These are phyloP conservation scores for Watsonalla cultraria DNA, from an alignment of 2,888 invertebrate species.

Conservation along the genomic window DNA sequence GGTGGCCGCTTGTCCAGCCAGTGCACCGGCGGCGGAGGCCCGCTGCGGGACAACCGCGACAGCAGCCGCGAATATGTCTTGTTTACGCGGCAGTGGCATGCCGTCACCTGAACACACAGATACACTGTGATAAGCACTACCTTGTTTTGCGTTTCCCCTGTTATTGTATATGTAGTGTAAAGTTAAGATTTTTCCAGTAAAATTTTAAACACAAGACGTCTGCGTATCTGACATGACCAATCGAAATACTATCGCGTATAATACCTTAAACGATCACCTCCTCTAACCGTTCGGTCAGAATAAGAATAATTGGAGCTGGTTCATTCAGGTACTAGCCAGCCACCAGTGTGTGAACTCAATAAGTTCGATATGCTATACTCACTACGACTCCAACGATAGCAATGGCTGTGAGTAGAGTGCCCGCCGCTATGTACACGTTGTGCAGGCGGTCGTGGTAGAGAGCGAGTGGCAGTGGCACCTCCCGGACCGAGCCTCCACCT, in stretches of 20 bases:
- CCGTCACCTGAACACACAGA: slow-evolving; percentile 78
- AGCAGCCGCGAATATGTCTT: slow-evolving; percentile 84
- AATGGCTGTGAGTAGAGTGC: slow-evolving; percentile 86
- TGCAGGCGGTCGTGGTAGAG: slow-evolving; percentile 82
- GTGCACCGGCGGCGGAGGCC: slow-evolving; percentile 47
- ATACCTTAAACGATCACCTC: no score
- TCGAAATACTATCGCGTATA: no score
- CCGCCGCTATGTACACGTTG: slow-evolving; percentile 88
- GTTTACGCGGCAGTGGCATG: slow-evolving; percentile 88
- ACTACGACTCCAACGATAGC: slow-evolving; percentile 87
- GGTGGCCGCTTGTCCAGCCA: slow-evolving; percentile 78
- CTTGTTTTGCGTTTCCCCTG: neutral
- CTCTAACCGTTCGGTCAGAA: no score
- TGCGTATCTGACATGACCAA: no score
- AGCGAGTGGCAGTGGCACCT: slow-evolving; percentile 78
- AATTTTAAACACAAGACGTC: no score
- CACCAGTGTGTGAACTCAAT: no score
- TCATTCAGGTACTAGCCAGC: no score
- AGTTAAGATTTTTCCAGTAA: no score
- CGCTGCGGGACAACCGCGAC: slow-evolving; percentile 72
- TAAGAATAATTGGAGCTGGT: no score
- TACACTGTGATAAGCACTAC: neutral
- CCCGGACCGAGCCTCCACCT: slow-evolving; percentile 58
- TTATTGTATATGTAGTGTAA: no score
- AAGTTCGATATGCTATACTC: slow-evolving; percentile 33